Conservation (phyloP, 1,140 invertebrate species). For the Homarus americanus region DNA sequence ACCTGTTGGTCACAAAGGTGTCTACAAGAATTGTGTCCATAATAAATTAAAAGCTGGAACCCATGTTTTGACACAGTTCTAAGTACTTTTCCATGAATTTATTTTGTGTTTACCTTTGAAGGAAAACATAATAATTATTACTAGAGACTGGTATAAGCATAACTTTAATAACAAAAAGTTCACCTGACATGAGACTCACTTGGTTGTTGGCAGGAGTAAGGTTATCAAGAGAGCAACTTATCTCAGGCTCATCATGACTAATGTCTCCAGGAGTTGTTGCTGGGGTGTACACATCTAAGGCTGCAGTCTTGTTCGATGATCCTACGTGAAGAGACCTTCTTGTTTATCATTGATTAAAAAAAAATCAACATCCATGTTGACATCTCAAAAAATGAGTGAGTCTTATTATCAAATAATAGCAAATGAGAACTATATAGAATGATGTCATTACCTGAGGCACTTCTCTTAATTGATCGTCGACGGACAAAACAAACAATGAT, state of each 20-base stretch:
- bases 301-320: not conserved
- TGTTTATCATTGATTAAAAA: too few species aligned
- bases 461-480: not conserved
- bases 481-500: slow-evolving; percentile 25
- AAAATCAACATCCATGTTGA: too few species aligned
- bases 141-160: not conserved
- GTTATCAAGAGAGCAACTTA: not conserved
- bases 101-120: not conserved
- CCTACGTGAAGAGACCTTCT: not conserved
- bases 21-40: not conserved
- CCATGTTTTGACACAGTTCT: not conserved
- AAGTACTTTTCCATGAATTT: not conserved
- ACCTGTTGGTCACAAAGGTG: not conserved
- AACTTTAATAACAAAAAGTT: too few species aligned
- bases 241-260: not conserved
- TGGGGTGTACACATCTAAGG: not conserved
- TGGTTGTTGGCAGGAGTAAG: not conserved
- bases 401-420: too few species aligned
- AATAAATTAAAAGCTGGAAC: too few species aligned
- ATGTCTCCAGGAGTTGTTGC: not conserved
- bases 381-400: too few species aligned
- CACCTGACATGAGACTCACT: not conserved
- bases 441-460: not conserved
- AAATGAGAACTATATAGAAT: too few species aligned
- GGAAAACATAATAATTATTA: not conserved